Evolutionary conservation across 2,888 invertebrate species (phyloP), one percentile per base, ranked within the genome.

Genomic region (Drosophila rubida): DNA sequence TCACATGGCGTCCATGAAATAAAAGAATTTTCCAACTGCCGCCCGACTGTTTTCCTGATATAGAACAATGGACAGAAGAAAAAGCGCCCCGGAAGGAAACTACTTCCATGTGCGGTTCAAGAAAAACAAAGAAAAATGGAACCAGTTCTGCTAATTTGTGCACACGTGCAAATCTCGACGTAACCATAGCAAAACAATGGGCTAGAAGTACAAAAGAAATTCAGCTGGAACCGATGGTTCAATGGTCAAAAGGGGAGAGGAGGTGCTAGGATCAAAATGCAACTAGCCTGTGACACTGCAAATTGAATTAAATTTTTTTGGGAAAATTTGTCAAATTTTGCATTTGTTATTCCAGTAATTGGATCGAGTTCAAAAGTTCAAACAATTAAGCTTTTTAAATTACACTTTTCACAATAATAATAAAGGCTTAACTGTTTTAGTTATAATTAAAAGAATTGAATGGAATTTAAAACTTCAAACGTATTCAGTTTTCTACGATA

Each of bases 271-370:
- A 75, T 81, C 62, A 72, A 64, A 79, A 45, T 37, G 83, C 77
- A 75, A 60, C 61, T 50, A 71, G 70, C 69, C 60, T 73, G 25
- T 85, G 87, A 75, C 77, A 76, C 80, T 66, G 80, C 71, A 87
- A 89, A 89, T 90, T 90, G 87, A 81, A 77, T 80, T 79, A 84
- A 85, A 87, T 85, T 85, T 83, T 85, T 81, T 77, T 60, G 55
- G 73, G 74, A 53, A 64, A 79, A 79, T 87, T 85, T 80, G 73
- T 89, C 83, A 90, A 83, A 74, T 54, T 58, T 30, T 45, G 27
- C n/a, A 8, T 22, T 50, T 41, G 48, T 76, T 49, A 16, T 25
- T 16, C 6, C 8, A 9, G 30, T 44, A 54, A 54, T 42, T 16
- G 14, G 41, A 14, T 42, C 13, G 39, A 42, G 51, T 27, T 51